Percentiles rank a stretch among this genome's conserved stretches.
phyloP scores from a whole-genome alignment of 2,888 invertebrate species.

The Hirudinaria manillensis region DNA sequence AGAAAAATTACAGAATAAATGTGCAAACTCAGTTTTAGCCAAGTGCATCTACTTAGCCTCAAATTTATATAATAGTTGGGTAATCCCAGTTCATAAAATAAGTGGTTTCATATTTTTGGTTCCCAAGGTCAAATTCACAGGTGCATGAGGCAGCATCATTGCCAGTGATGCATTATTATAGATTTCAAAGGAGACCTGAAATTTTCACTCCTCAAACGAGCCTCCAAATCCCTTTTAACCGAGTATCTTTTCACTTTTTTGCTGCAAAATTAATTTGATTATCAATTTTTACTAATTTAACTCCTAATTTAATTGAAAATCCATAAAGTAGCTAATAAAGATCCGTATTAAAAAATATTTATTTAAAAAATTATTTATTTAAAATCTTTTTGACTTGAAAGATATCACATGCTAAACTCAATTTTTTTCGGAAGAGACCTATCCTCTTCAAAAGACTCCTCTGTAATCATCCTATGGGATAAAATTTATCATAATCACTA shows the following conservation, averaged over 20 bases:
- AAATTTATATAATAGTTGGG: too few species aligned
- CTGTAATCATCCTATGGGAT: constrained; percentile 7
- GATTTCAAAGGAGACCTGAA: constrained; percentile 60
- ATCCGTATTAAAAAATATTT: not conserved
- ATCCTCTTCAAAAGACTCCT: constrained; percentile 22
- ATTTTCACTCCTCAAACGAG: constrained; percentile 83
- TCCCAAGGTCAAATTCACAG: too few species aligned
- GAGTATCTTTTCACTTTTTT: constrained; percentile 61
- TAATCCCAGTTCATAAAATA: too few species aligned
- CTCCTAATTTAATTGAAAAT: not conserved
- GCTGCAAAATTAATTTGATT: constrained; percentile 31
- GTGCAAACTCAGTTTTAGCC: too few species aligned
- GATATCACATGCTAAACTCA: not conserved
- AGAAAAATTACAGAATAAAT: too few species aligned
- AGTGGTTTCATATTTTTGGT: too few species aligned
- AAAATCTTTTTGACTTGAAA: not conserved
- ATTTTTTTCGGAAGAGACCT: constrained; percentile 4
- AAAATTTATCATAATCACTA: not conserved
- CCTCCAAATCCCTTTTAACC: constrained; percentile 87
- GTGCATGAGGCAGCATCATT: not conserved
- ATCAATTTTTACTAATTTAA: constrained; percentile 37
- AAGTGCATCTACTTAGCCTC: too few species aligned
- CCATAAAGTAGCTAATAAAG: not conserved
- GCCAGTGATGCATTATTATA: not conserved
- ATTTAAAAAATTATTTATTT: not conserved